These are phyloP conservation scores for Paratilapia polleni DNA, from an alignment of 2,113 vertebrate genomes.

Conservation along the genomic window DNA sequence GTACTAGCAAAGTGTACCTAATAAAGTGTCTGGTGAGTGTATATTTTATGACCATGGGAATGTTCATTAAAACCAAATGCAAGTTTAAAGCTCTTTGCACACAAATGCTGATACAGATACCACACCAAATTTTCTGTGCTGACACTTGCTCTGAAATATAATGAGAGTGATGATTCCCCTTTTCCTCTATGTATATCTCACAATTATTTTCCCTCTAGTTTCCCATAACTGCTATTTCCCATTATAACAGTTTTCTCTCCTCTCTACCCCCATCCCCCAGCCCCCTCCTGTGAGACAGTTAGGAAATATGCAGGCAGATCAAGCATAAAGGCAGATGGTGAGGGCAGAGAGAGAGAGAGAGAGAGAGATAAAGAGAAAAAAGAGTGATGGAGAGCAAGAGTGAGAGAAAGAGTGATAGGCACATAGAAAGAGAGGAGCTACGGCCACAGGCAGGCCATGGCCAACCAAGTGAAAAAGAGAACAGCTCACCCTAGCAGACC, in stretches of 20 bases:
- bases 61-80: neutral
- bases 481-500: conserved; percentile 53
- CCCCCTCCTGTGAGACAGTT: conserved; percentile 61
- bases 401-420: conserved; percentile 17
- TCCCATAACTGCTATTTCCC: conserved; percentile 9
- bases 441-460: conserved; percentile 64
- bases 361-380: conserved; percentile 41
- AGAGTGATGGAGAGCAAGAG: conserved; percentile 12
- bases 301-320: conserved; percentile 63
- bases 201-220: neutral
- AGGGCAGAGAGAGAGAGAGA: conserved; percentile 41
- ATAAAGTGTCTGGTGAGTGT: neutral
- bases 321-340: conserved; percentile 73
- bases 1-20: neutral
- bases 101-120: neutral
- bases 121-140: neutral
- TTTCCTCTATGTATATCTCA: neutral
- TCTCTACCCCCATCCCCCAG: conserved; percentile 11
- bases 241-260: conserved; percentile 30
- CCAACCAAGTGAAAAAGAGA: conserved; percentile 72
- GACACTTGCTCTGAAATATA: neutral
- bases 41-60: neutral
- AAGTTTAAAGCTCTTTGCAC: neutral
- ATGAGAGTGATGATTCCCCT: neutral
- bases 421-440: conserved; percentile 33